Evolutionary conservation across 2,888 invertebrate species (phyloP).

Genomic region (Apomyelois bistriatella): DNA sequence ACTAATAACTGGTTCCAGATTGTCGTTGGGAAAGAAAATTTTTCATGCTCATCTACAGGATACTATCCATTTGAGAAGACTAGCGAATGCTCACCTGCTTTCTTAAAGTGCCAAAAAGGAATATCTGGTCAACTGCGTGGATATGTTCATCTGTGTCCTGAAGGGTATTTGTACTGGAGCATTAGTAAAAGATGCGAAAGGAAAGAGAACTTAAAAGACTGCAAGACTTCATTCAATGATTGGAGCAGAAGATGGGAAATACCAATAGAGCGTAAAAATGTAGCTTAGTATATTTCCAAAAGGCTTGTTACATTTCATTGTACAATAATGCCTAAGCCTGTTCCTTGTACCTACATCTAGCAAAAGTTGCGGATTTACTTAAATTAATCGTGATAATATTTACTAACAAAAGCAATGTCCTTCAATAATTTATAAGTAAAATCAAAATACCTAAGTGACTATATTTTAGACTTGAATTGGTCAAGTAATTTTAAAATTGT

Average conservation of each 20-base stretch:
- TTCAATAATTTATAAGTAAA: too few species aligned
- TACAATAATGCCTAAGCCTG: too few species aligned
- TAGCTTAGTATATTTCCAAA: conserved; percentile 40
- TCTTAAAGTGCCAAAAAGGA: conserved; percentile 83
- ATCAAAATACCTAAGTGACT: too few species aligned
- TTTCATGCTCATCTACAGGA: conserved; percentile 84
- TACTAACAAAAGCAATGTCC: too few species aligned
- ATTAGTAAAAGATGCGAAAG: conserved; percentile 88
- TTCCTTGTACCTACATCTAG: too few species aligned
- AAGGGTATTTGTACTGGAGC: conserved; percentile 87
- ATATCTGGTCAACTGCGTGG: conserved; percentile 80
- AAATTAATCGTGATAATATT: too few species aligned
- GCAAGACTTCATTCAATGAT: conserved; percentile 62
- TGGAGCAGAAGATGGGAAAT: conserved; percentile 78
- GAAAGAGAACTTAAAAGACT: conserved; percentile 80
- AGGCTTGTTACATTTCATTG: background rate
- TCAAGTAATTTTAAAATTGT: too few species aligned
- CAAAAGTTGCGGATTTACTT: too few species aligned
- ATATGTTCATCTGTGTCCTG: conserved; percentile 87
- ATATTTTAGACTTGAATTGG: too few species aligned
- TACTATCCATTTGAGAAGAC: conserved; percentile 83
- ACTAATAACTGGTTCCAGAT: conserved; percentile 80
- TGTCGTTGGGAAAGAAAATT: conserved; percentile 70
- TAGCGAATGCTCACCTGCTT: conserved; percentile 84
- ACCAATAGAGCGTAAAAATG: conserved; percentile 76